Conservation (phyloP, 2,888 invertebrate genomes). For the Crossocerus cetratus region DNA sequence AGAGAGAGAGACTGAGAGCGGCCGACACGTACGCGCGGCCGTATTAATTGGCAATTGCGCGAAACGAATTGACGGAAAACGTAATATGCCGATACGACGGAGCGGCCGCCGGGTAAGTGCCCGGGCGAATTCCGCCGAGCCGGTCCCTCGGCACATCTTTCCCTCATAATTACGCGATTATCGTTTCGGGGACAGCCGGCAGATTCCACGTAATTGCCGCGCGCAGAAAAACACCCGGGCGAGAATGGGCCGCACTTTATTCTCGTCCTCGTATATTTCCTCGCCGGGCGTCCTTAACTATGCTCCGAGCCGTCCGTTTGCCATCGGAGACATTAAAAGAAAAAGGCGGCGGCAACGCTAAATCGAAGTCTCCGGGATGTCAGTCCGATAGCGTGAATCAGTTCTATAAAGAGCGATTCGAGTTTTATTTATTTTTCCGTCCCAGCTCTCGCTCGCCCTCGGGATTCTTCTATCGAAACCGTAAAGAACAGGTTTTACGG, state of each 20-base stretch:
- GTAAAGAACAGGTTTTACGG: not conserved
- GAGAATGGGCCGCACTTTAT: not conserved
- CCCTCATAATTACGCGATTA: conserved; percentile 38
- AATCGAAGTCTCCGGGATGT: no score
- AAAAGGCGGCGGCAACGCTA: not conserved
- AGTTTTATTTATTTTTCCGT: conserved; percentile 10
- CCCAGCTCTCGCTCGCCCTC: not conserved
- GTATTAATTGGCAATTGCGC: conserved; percentile 57
- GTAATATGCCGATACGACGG: conserved; percentile 39
- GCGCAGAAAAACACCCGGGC: not conserved
- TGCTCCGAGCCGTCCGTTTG: not conserved
- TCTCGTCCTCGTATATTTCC: not conserved
- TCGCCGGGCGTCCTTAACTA: not conserved
- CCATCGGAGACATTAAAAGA: not conserved
- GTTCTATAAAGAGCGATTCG: conserved; percentile 18
- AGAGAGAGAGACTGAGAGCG: no score
- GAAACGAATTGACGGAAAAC: conserved; percentile 50
- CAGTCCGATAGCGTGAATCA: conserved; percentile 30
- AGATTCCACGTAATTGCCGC: conserved; percentile 1
- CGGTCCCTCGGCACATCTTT: conserved; percentile 17
- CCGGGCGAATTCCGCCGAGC: conserved; percentile 31
- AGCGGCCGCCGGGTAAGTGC: conserved; percentile 13
- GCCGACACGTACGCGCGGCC: not conserved
- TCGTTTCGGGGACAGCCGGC: conserved; percentile 2
- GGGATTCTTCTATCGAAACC: conserved; percentile 11